Evolutionary conservation across 2,888 invertebrate genomes (phyloP).

Genomic region (Epirrhoe alternata): DNA sequence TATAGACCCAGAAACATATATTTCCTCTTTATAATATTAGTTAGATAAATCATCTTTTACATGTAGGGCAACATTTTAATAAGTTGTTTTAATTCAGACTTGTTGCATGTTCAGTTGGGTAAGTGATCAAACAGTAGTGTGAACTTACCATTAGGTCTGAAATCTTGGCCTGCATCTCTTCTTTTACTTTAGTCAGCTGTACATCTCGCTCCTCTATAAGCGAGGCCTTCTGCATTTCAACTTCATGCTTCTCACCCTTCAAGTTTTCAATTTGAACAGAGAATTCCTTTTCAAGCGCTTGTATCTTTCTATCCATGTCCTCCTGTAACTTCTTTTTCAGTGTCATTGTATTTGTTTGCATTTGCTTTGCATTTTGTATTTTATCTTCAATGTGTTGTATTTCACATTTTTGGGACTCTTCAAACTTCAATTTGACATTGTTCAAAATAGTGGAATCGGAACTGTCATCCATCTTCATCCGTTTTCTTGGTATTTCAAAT

Average conservation of each 20-base stretch:
- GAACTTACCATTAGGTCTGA: constrained; percentile 62
- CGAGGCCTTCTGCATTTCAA: constrained; percentile 73
- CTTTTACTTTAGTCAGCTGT: constrained; percentile 61
- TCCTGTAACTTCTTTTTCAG: constrained; percentile 74
- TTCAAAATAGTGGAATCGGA: constrained; percentile 55
- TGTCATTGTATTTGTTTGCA: constrained; percentile 67
- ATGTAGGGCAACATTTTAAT: no score
- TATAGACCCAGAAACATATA: no score
- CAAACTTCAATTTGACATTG: constrained; percentile 74
- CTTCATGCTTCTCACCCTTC: constrained; percentile 77
- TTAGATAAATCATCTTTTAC: no score
- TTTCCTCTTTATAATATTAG: no score
- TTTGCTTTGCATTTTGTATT: constrained; percentile 71
- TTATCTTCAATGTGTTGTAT: constrained; percentile 75
- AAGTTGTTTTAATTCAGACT: no score
- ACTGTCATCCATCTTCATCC: constrained; percentile 61
- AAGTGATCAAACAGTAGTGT: neutral
- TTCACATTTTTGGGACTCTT: constrained; percentile 73
- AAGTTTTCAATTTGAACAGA: constrained; percentile 75
- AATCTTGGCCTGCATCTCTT: constrained; percentile 72
- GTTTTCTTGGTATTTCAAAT: constrained; percentile 62
- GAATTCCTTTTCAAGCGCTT: constrained; percentile 71
- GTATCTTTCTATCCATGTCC: constrained; percentile 76
- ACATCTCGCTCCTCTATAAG: constrained; percentile 76
- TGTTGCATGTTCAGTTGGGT: no score